Evolutionary conservation across 2,888 invertebrate species (phyloP).

Genomic region (Clitarchus hookeri): DNA sequence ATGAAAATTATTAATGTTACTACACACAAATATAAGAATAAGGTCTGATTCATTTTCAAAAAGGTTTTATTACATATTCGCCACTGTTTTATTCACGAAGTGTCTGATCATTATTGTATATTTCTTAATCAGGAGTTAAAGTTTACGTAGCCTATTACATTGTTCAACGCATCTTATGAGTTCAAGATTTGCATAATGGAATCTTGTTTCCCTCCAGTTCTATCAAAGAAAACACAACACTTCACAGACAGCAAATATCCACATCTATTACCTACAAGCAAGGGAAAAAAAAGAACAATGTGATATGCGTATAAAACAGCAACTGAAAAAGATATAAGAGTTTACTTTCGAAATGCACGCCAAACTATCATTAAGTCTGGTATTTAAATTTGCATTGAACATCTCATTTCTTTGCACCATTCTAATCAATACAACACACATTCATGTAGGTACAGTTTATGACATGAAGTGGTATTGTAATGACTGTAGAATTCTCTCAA

Average conservation of each 20-base stretch:
- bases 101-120: neutral
- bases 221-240: neutral
- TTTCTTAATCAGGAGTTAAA: neutral
- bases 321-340: neutral
- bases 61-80: neutral
- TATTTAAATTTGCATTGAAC: neutral
- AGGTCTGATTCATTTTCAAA: too few relatives aligned
- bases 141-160: neutral
- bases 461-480: neutral
- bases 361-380: neutral
- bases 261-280: neutral
- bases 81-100: neutral
- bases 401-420: neutral
- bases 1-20: too few relatives aligned
- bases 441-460: neutral
- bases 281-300: neutral
- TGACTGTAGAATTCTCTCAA: neutral
- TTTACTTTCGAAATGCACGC: neutral
- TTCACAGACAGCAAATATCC: neutral
- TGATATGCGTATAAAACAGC: conserved; percentile 14
- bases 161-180: neutral
- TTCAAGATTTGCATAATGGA: neutral
- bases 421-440: neutral
- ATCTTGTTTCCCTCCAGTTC: neutral
- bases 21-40: too few relatives aligned